Evolutionary conservation across 2,888 invertebrate genomes (phyloP).

Genomic region (Bellardia pandia): DNA sequence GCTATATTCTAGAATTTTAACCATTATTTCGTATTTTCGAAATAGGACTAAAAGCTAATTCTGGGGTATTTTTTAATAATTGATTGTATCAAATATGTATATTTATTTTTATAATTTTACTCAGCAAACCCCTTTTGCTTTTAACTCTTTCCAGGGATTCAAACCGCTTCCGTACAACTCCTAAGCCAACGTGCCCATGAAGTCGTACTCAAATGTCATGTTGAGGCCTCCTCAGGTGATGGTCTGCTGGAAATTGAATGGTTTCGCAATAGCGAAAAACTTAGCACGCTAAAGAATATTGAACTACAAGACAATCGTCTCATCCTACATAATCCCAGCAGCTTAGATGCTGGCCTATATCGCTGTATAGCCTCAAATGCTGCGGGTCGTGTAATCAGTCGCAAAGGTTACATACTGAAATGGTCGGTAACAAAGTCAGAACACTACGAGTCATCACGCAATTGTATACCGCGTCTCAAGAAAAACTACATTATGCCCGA

Average conservation of each 20-base stretch:
- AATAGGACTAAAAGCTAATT: too few relatives aligned
- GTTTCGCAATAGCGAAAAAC: constrained; percentile 86
- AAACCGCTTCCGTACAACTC: constrained; percentile 81
- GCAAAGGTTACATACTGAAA: constrained; percentile 79
- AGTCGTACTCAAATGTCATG: constrained; percentile 82
- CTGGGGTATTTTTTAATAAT: too few relatives aligned
- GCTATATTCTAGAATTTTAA: too few relatives aligned
- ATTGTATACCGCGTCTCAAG: constrained; percentile 80
- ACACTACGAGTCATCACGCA: constrained; percentile 72
- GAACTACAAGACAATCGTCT: constrained; percentile 85
- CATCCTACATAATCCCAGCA: constrained; percentile 80
- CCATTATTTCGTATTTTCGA: too few relatives aligned
- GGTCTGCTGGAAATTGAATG: constrained; percentile 82
- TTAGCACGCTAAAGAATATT: constrained; percentile 86
- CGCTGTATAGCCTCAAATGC: constrained; percentile 89
- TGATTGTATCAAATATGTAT: too few relatives aligned
- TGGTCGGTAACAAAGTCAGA: constrained; percentile 70
- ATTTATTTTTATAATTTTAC: not conserved
- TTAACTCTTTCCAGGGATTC: constrained; percentile 78
- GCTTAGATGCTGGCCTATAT: constrained; percentile 89
- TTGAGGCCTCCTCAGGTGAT: constrained; percentile 81
- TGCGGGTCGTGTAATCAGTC: constrained; percentile 85
- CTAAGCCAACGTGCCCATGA: constrained; percentile 80
- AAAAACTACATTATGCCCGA: constrained; percentile 79
- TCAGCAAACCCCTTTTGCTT: not conserved